phyloP scores from a whole-genome alignment of 2,888 invertebrate species.

The Augiades crinisus region DNA sequence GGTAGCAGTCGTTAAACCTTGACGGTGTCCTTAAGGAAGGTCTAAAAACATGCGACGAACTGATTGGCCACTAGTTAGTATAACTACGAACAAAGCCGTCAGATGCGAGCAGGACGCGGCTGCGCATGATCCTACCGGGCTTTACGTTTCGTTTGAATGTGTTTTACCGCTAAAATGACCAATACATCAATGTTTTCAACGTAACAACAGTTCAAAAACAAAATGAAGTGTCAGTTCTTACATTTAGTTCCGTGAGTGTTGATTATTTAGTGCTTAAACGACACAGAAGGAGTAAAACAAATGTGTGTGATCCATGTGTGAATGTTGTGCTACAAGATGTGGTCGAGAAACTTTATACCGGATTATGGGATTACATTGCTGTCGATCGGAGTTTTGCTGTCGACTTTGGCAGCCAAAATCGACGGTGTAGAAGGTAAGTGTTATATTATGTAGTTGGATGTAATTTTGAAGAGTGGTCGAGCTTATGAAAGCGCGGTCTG shows the following conservation, averaged over 20 bases:
- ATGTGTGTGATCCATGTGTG: constrained; percentile 81
- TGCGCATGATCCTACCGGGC: constrained; percentile 75
- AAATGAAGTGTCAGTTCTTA: constrained; percentile 80
- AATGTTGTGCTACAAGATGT: constrained; percentile 84
- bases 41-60: no score
- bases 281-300: constrained; percentile 77
- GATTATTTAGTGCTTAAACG: constrained; percentile 66
- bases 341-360: constrained; percentile 85
- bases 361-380: constrained; percentile 85
- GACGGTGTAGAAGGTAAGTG: constrained; percentile 82
- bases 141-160: constrained; percentile 62
- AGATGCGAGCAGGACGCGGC: constrained; percentile 80
- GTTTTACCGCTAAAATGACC: constrained; percentile 80
- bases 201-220: constrained; percentile 74
- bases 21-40: no score
- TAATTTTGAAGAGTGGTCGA: constrained; percentile 52
- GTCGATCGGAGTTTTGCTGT: constrained; percentile 67
- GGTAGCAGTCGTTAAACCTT: no score
- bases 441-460: constrained; percentile 41
- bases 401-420: constrained; percentile 69
- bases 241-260: constrained; percentile 80
- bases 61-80: no score
- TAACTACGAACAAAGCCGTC: constrained; percentile 81
- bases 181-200: constrained; percentile 61
- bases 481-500: constrained; percentile 74